phyloP scores from a whole-genome alignment of 2,113 vertebrate genomes.

The Anthoscopus minutus region DNA sequence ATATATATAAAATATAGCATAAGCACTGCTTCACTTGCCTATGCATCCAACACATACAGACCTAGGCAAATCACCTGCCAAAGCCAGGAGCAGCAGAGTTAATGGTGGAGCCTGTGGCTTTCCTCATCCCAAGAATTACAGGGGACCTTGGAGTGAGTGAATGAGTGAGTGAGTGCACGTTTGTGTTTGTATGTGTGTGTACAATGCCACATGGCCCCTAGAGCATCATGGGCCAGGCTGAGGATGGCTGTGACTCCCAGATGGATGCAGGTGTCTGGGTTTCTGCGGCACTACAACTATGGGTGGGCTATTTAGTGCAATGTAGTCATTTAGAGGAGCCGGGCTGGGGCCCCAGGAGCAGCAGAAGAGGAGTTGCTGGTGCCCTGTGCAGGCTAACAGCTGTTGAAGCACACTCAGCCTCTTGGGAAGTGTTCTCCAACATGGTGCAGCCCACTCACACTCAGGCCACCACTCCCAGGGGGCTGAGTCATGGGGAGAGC shows the following conservation, averaged over 20 bases:
- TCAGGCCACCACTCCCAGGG: not conserved
- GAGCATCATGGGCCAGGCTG: not conserved
- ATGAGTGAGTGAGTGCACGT: not conserved
- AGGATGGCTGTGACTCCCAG: not conserved
- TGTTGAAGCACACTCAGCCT: not conserved
- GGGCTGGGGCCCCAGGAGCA: not conserved
- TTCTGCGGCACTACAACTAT: not conserved
- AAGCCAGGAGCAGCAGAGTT: not conserved
- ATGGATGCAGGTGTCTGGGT: not conserved
- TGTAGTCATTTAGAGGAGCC: not conserved
- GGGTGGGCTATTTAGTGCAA: conserved; percentile 3
- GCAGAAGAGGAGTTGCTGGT: not conserved
- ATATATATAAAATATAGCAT: not conserved
- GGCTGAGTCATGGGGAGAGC: not conserved
- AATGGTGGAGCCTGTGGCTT: not conserved
- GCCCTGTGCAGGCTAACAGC: not conserved
- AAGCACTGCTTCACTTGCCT: conserved; percentile 10
- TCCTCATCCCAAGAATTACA: not conserved
- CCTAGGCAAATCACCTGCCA: not conserved
- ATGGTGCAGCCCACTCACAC: not conserved
- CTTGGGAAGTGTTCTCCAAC: not conserved
- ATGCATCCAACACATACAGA: not conserved
- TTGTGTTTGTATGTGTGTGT: not conserved
- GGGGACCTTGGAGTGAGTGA: not conserved
- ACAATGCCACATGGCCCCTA: not conserved